Conservation (phyloP, 2,797 vertebrate species). For the Sciurus carolinensis region DNA sequence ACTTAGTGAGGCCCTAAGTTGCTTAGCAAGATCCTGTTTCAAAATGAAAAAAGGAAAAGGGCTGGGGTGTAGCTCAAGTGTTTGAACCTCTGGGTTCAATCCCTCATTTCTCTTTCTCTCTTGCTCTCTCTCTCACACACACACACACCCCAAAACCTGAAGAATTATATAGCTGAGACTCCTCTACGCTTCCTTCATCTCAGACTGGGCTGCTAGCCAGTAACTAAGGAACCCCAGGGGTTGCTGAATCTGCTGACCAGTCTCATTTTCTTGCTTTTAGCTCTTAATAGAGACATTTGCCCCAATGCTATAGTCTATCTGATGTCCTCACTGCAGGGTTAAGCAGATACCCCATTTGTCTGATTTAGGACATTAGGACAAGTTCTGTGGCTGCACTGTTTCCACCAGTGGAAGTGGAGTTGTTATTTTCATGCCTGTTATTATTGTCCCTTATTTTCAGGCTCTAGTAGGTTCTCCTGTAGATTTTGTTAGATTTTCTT, state of each 20-base stretch:
- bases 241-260: background rate
- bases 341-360: background rate
- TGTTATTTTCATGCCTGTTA: background rate
- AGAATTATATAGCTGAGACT: background rate
- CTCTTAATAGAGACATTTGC: background rate
- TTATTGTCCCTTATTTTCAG: background rate
- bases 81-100: too few relatives aligned
- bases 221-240: background rate
- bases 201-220: background rate
- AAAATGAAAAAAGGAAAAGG: too few relatives aligned
- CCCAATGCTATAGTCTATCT: too few relatives aligned
- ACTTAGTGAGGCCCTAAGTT: too few relatives aligned
- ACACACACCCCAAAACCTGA: too few relatives aligned
- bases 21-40: too few relatives aligned
- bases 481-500: constrained; percentile 56
- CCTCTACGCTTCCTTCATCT: background rate
- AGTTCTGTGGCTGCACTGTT: background rate
- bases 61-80: too few relatives aligned
- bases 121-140: too few relatives aligned
- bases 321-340: background rate
- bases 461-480: background rate
- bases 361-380: background rate
- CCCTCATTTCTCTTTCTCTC: too few relatives aligned
- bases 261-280: constrained; percentile 7
- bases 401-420: background rate